Percentiles rank a stretch among this genome's conserved stretches.
Conservation (phyloP, 2,888 invertebrate genomes). For the Tetragonisca angustula region DNA sequence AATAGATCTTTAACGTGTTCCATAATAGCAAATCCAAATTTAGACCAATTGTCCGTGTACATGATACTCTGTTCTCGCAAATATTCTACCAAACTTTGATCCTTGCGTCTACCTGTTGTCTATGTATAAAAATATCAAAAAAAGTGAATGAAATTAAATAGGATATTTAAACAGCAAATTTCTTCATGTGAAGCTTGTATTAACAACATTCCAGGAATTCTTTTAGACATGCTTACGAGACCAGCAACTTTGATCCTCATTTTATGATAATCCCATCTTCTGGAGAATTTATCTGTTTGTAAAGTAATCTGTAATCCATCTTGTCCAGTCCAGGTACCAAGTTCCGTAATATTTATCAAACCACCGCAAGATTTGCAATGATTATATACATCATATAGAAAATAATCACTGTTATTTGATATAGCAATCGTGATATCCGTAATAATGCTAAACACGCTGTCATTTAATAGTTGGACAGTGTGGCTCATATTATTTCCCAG, state of each 20-base stretch:
- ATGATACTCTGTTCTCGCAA: constrained; percentile 60
- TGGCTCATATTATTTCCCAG: constrained; percentile 62
- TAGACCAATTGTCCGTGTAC: constrained; percentile 65
- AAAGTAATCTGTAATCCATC: constrained; percentile 66
- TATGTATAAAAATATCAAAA: background rate
- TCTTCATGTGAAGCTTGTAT: background rate
- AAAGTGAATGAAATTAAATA: background rate
- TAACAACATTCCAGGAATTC: background rate
- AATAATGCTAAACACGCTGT: constrained; percentile 69
- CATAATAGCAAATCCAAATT: constrained; percentile 69
- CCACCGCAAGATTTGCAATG: constrained; percentile 72
- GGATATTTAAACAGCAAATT: background rate
- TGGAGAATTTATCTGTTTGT: constrained; percentile 62
- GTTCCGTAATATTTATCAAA: constrained; percentile 67
- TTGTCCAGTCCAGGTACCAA: constrained; percentile 69
- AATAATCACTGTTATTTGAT: constrained; percentile 36
- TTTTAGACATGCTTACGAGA: constrained; percentile 64
- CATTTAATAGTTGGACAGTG: constrained; percentile 64
- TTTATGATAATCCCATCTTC: constrained; percentile 71
- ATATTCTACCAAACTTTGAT: constrained; percentile 65
- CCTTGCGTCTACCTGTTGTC: constrained; percentile 48
- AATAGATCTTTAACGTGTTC: constrained; percentile 67
- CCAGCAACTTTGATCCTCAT: constrained; percentile 65
- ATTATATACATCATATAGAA: constrained; percentile 75
- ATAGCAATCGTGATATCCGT: constrained; percentile 74